phyloP scores from a whole-genome alignment of 2,113 vertebrate species.

The Menidia beryllina region DNA sequence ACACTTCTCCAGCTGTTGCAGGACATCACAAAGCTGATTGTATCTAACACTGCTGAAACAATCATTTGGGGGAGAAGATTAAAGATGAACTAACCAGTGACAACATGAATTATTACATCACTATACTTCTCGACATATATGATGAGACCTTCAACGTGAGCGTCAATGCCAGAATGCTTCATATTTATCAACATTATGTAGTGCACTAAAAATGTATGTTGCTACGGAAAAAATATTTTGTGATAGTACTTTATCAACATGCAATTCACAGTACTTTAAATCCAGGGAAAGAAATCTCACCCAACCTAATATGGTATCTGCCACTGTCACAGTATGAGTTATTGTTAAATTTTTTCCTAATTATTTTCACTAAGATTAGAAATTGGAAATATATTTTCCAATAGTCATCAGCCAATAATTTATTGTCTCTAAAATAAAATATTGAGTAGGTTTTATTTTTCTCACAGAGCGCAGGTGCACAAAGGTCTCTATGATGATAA shows the following conservation, averaged over 20 bases:
- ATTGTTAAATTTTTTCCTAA: too few relatives aligned
- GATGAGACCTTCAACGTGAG: neutral
- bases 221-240: too few relatives aligned
- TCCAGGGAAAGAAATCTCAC: too few relatives aligned
- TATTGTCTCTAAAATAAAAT: neutral
- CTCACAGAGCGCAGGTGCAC: neutral
- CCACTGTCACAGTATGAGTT: too few relatives aligned
- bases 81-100: too few relatives aligned
- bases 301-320: too few relatives aligned
- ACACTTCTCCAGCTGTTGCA: slow-evolving; percentile 63
- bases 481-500: slow-evolving; percentile 32
- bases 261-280: too few relatives aligned
- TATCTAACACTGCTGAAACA: slow-evolving; percentile 49
- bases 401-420: neutral
- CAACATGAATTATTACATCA: neutral
- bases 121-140: neutral
- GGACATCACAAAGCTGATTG: slow-evolving; percentile 66
- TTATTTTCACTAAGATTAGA: too few relatives aligned
- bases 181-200: too few relatives aligned
- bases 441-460: neutral
- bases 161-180: neutral
- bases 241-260: too few relatives aligned
- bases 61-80: neutral
- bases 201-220: too few relatives aligned
- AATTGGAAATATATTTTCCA: too few relatives aligned